phyloP scores from a whole-genome alignment of 2,797 vertebrate species.

The Argya squamiceps region DNA sequence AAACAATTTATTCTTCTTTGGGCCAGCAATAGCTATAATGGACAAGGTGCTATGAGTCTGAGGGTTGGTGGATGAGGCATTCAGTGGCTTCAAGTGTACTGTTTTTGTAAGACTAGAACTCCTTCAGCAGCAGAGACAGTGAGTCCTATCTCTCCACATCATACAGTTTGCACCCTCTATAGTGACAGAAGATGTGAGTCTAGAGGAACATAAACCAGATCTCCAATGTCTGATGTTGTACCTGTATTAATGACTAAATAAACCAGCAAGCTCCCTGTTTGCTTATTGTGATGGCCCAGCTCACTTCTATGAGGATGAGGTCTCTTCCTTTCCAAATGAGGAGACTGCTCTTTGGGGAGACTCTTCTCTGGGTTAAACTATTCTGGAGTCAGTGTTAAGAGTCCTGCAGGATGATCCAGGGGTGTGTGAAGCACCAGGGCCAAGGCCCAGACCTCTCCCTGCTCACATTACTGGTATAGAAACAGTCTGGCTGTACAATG shows the following conservation, averaged over 20 bases:
- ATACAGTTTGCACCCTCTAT: not conserved
- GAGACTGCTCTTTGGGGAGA: not conserved
- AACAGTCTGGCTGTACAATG: not conserved
- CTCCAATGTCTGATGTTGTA: not conserved
- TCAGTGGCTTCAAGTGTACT: not conserved
- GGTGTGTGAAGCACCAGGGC: not conserved
- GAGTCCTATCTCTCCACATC: not conserved
- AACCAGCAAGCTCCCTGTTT: not conserved
- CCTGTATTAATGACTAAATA: not conserved
- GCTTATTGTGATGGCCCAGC: not conserved
- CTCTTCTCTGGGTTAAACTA: not conserved
- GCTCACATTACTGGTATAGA: not conserved
- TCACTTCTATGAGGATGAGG: not conserved
- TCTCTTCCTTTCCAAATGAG: not conserved
- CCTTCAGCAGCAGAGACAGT: not conserved
- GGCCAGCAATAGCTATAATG: not conserved
- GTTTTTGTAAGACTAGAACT: not conserved
- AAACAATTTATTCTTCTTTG: not conserved
- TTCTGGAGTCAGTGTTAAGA: not conserved
- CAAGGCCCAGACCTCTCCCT: not conserved
- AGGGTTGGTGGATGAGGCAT: not conserved
- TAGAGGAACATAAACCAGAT: not conserved
- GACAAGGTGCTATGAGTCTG: not conserved
- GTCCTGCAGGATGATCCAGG: not conserved
- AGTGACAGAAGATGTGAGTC: not conserved